Conservation (phyloP, 2,888 invertebrate genomes). For the Chloroclystis v-ata region DNA sequence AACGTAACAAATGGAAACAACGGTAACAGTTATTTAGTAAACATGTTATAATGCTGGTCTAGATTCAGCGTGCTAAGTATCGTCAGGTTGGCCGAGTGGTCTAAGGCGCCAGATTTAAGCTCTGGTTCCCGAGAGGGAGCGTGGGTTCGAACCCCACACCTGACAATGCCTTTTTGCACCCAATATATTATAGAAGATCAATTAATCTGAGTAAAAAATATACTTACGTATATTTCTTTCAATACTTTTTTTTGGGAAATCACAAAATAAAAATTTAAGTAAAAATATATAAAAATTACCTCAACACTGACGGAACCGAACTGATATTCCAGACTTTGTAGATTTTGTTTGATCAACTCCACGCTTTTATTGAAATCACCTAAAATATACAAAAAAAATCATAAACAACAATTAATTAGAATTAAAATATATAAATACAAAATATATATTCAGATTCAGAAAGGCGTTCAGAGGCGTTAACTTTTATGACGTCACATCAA, state of each 20-base stretch:
- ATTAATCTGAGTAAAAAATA: too few relatives aligned
- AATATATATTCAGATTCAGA: too few relatives aligned
- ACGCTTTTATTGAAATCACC: constrained; percentile 63
- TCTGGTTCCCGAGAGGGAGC: constrained; percentile 89
- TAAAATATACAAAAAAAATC: constrained; percentile 26
- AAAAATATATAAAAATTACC: constrained; percentile 32
- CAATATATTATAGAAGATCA: too few relatives aligned
- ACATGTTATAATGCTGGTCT: neutral
- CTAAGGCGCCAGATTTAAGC: constrained; percentile 91
- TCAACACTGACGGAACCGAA: constrained; percentile 82
- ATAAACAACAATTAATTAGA: too few relatives aligned
- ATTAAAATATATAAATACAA: too few relatives aligned
- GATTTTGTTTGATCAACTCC: constrained; percentile 74
- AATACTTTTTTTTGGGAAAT: too few relatives aligned
- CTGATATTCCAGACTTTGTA: constrained; percentile 77
- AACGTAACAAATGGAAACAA: neutral
- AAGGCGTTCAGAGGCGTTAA: too few relatives aligned
- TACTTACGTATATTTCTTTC: too few relatives aligned
- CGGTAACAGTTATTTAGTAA: too few relatives aligned
- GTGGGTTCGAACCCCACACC: constrained; percentile 91
- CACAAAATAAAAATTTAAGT: too few relatives aligned
- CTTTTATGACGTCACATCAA: too few relatives aligned
- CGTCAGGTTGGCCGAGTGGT: constrained; percentile 89
- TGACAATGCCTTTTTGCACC: constrained; percentile 59
- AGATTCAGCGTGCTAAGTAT: constrained; percentile 2